A percentile compares a stretch with the other conserved stretches of the same genome.
phyloP scores from a whole-genome alignment of 53 echinoderm and acorn worm species.

The Apostichopus leukothele region DNA sequence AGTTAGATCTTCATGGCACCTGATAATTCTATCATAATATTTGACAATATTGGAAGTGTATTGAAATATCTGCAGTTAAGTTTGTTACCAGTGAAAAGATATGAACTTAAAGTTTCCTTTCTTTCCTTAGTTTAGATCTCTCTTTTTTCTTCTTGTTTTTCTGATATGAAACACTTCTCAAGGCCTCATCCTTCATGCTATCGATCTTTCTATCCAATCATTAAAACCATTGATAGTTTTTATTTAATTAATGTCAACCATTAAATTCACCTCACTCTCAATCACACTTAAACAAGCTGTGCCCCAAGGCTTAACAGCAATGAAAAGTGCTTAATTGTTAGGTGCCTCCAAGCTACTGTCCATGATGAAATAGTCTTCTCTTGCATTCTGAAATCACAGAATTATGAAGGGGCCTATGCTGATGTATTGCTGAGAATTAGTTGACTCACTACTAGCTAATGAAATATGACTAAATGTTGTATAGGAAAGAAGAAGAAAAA shows the following conservation, averaged over 20 bases:
- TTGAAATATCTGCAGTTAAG: no score
- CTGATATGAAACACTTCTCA: constrained; percentile 18
- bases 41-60: no score
- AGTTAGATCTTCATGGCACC: no score
- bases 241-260: constrained; percentile 34
- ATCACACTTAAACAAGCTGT: neutral
- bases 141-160: neutral
- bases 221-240: constrained; percentile 31
- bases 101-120: neutral
- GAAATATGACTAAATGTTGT: neutral
- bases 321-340: constrained; percentile 28
- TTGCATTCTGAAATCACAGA: neutral
- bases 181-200: constrained; percentile 4
- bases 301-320: constrained; percentile 6
- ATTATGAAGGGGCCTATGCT: neutral
- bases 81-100: no score
- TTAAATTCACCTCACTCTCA: neutral
- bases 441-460: neutral
- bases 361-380: neutral
- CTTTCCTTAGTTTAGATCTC: neutral
- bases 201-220: constrained; percentile 39
- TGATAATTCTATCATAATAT: no score
- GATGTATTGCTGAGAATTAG: neutral
- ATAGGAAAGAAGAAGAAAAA: no score
- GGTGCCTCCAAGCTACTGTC: constrained; percentile 22